Percentiles rank a stretch among this genome's conserved stretches.
These are phyloP conservation scores for Escarpia spicata DNA, from an alignment of 2,888 invertebrate genomes.

Conservation along the genomic window DNA sequence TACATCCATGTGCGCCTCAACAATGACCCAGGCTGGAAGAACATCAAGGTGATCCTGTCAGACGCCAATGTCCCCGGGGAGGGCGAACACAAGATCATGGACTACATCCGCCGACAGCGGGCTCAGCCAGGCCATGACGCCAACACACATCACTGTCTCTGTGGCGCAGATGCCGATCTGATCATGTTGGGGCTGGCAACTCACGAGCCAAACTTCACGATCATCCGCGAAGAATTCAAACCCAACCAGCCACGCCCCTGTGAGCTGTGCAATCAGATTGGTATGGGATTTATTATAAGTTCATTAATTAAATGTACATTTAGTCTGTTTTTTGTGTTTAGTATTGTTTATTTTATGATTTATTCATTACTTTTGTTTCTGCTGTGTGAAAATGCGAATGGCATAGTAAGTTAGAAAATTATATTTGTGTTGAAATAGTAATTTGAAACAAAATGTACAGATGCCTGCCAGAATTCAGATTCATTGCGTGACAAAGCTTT, in stretches of 20 bases:
- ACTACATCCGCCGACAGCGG: conserved; percentile 90
- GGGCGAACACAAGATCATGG: conserved; percentile 99
- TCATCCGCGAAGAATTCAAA: conserved; percentile 97
- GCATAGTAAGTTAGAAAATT: neutral
- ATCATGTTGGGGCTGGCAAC: conserved; percentile 96
- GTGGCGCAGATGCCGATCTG: conserved; percentile 97
- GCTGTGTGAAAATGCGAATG: neutral
- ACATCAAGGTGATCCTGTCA: conserved; percentile 91
- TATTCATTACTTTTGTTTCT: too few species aligned
- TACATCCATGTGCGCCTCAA: conserved; percentile 91
- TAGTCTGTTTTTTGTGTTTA: too few species aligned
- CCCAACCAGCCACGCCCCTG: conserved; percentile 96
- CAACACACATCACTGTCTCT: conserved; percentile 96
- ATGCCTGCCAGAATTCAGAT: too few species aligned
- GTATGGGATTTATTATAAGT: conserved; percentile 50
- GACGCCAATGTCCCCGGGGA: conserved; percentile 87
- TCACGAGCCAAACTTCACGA: conserved; percentile 98
- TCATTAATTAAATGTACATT: neutral
- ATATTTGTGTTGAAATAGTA: too few species aligned
- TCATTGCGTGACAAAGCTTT: too few species aligned
- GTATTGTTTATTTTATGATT: too few species aligned
- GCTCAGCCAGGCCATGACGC: conserved; percentile 73
- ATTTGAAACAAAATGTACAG: too few species aligned
- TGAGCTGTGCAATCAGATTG: conserved; percentile 85
- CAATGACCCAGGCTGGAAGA: conserved; percentile 93